phyloP scores from a whole-genome alignment of 2,113 vertebrate genomes.

The Plotosus lineatus region DNA sequence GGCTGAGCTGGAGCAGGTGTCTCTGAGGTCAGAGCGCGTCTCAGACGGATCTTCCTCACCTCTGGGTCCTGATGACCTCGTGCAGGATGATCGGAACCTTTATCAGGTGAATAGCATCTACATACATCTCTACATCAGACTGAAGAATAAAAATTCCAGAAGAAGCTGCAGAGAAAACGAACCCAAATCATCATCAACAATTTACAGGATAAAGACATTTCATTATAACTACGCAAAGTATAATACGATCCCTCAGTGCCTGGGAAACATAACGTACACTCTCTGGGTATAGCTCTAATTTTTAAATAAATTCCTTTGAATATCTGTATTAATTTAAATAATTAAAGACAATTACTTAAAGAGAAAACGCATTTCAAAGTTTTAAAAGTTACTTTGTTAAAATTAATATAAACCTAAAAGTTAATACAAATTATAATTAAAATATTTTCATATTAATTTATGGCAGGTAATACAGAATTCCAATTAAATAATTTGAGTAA shows the following conservation, averaged over 20 bases:
- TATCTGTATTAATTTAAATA: not conserved
- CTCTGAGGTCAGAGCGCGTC: constrained; percentile 81
- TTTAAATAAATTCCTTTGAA: no score
- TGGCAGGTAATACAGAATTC: not conserved
- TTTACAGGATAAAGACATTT: no score
- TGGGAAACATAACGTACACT: no score
- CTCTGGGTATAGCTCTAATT: no score
- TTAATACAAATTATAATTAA: not conserved
- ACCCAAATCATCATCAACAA: no score
- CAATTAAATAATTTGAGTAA: not conserved
- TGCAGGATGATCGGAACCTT: constrained; percentile 81
- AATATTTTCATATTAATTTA: not conserved
- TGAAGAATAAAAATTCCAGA: no score
- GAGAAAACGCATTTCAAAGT: not conserved
- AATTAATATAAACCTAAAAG: no score
- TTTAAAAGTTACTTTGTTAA: no score
- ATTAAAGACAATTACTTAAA: not conserved
- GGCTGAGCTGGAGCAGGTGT: constrained; percentile 94
- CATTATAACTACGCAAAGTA: no score
- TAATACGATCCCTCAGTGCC: no score
- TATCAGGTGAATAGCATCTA: constrained; percentile 77
- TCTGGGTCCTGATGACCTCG: constrained; percentile 86
- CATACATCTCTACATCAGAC: no score
- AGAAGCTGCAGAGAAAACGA: no score
- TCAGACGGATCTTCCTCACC: constrained; percentile 95